Evolutionary conservation across 2,113 vertebrate species (phyloP), one percentile per base, ranked within the genome.

Genomic region (Chionomys nivalis): DNA sequence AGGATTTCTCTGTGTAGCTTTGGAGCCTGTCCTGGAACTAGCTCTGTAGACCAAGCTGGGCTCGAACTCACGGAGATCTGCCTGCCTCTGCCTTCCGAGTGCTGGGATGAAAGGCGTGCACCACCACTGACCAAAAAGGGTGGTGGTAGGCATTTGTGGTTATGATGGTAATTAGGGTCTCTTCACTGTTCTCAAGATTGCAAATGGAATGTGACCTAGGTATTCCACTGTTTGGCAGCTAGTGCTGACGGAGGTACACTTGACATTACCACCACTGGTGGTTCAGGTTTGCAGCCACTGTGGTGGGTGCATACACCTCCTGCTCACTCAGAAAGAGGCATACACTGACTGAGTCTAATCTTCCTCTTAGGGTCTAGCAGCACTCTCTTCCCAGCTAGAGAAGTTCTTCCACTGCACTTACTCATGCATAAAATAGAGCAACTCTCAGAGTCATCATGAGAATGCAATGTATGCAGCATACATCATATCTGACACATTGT

Each of bases 101-200:
- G 55, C 55, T 55, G 55, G 55, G 55, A 55, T 55, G 14, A 55
- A 55, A 55, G 55, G 55, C 55, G 0, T 55, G 55, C 3, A 13
- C 55, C 55, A 5, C 55, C 16, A 55, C 55, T 19, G 16, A 16
- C 55, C 55, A 17, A 72, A 36, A 11, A 14, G 55, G 4, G 10
- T 8, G 4, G 23, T 47, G 7, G 19, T 44, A 4, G 19, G 31
- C 36, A 61, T 65, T 78, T 95, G 58, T 68, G 63, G 42, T 72
- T 26, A 42, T 83, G 17, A 72, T 77, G 39, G 42, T 28, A 87
- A 39, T 76, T 8, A 82, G 42, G 68, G 82, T 47, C 17, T 23
- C 36, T 92, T 89, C 55, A 52, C 63, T 96, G 8, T 81, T 89
- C 10, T 89, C 91, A 93, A 79, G 49, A 4, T 81, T 93, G 73